A percentile compares a stretch with the other conserved stretches of the same genome.
Evolutionary conservation across 2,113 vertebrate species (phyloP).

Genomic region (Serilophus lunatus): DNA sequence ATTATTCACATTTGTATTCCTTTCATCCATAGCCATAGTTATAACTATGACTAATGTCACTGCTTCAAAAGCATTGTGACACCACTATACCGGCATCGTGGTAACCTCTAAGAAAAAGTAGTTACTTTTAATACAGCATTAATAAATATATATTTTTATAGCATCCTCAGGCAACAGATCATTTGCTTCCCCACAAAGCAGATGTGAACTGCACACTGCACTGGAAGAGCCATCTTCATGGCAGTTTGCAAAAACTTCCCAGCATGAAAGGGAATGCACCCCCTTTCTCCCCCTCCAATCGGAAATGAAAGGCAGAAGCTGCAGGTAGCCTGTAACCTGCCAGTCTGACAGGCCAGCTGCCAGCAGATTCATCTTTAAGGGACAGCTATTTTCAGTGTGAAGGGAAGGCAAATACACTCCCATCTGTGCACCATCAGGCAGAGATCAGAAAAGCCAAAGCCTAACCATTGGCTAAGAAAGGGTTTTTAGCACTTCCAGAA

Average conservation of each 20-base stretch:
- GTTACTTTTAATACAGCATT: neutral
- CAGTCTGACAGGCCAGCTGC: neutral
- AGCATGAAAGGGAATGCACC: accelerated
- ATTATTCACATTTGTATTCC: neutral
- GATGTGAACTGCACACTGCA: neutral
- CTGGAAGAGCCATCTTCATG: neutral
- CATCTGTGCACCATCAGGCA: neutral
- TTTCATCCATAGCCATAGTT: neutral
- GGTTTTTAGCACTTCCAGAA: neutral
- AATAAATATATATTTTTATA: neutral
- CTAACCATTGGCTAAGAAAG: neutral
- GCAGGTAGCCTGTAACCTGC: neutral
- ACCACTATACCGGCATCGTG: neutral
- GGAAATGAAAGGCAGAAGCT: neutral
- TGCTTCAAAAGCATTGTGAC: neutral
- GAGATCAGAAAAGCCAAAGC: neutral
- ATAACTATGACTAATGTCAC: neutral
- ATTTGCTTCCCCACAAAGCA: neutral
- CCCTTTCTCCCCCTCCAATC: neutral
- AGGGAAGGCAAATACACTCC: neutral
- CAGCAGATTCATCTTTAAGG: neutral
- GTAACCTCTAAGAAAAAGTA: neutral
- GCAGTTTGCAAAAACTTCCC: neutral
- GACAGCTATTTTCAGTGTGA: neutral
- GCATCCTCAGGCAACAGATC: neutral